phyloP scores from a whole-genome alignment of 2,113 vertebrate genomes.

The Campylorhamphus procurvoides region DNA sequence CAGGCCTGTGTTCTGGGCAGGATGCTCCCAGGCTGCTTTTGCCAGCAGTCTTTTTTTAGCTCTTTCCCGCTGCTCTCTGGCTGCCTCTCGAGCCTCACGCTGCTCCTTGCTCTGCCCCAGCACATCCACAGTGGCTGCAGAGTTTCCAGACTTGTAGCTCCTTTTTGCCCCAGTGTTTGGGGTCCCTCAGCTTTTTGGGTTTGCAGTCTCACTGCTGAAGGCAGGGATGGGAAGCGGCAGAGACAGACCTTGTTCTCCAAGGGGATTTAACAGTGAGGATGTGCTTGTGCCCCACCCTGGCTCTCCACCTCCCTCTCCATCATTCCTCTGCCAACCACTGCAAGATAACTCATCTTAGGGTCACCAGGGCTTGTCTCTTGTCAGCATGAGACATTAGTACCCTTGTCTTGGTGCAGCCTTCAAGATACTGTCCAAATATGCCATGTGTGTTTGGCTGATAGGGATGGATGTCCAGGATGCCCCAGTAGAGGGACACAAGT shows the following conservation, averaged over 20 bases:
- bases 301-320: neutral
- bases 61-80: neutral
- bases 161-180: neutral
- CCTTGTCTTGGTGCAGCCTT: neutral
- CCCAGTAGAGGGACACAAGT: fast-evolving
- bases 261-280: fast-evolving
- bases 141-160: neutral
- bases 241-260: neutral
- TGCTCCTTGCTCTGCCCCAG: fast-evolving
- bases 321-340: neutral
- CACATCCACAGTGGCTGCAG: neutral
- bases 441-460: neutral
- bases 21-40: neutral
- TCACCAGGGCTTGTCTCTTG: neutral
- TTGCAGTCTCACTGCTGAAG: neutral
- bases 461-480: fast-evolving
- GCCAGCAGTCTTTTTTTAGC: neutral
- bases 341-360: neutral
- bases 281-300: neutral
- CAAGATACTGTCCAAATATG: neutral
- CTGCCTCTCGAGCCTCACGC: neutral
- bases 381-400: no score
- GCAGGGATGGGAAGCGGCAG: neutral
- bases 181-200: neutral
- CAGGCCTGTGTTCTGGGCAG: neutral